Base-by-base conservation (phyloP, 92 coral and sea anemone species). In the Epizoanthus scotinus region DNA sequence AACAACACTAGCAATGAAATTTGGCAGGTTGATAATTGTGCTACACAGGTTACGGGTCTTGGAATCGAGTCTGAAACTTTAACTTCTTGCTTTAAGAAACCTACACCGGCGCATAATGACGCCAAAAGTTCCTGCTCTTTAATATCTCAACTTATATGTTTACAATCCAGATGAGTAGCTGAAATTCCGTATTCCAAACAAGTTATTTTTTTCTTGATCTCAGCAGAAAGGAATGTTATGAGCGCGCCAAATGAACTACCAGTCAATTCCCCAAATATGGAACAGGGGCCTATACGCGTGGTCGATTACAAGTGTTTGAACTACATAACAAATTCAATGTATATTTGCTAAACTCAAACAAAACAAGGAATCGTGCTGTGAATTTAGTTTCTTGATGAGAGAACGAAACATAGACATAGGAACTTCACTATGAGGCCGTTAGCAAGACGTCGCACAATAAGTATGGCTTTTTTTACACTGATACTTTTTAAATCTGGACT, bases 401-500 rank as follows among this genome's bases (percentile, higher is more conserved):
- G 26, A 42, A 34, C 19, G 8, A 8, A 15, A 24, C 34, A 26
- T 36, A 36, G 15, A 12, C 55, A 56, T 9, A 88, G 72, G 88
- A 88, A 84, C 63, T 31, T 88, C 60, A 83, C 65, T 34, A 36
- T 84, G 25, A 70, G 91, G n/a, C 85, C 91, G 13, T 82, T 92
- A 10, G 79, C 88, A 3, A 93, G 87, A 52, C 71, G 92, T 44
- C 89, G 87, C 57, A 66, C 94, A 2, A 82, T 93, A 44, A 55
- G 88, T 3, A 84, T 87, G 57, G 91, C 92, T 2, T 87, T 91
- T n/a, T 77, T 90, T 40, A 78, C 83, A 10, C 22, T 93, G 53
- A 82, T 93, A 40, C 58, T 86, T 22, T 59, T 93, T 17, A 86
- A 91, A 84, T 82, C 90, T 62, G 84, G 82, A 73, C 70, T 93